Evolutionary conservation across 1,140 invertebrate genomes (phyloP), one percentile per base, ranked within the genome.

Genomic region (Plectrocnemia conspersa): DNA sequence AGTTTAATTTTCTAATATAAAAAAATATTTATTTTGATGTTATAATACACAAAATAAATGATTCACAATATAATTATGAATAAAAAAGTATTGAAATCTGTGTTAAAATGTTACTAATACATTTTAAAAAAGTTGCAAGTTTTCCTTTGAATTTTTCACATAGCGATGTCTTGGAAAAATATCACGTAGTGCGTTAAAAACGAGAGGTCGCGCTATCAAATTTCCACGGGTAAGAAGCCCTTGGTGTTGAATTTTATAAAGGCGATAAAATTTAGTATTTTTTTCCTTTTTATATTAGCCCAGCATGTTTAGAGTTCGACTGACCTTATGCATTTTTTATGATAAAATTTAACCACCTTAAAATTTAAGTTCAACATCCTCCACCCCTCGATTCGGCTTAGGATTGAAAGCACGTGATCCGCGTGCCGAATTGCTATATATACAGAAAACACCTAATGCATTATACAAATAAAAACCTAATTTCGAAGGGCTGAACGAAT

Each of bases 311-410:
- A 56, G 45, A 40, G 38, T n/a, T 27, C 15, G 25, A 45, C 22
- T 45, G 25, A 19, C 52, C 41, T 54, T 27, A 15, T 33, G 19
- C 24, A 36, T 38, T 41, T 42, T 56, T 50, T 42, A 32, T 21
- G 54, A 36, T 56, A 25, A 44, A 59, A 59, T 52, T 55, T 40
- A 46, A 46, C 45, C 33, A 25, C 38, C 44, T 59, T 56, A 45
- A 59, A 59, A 59, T 55, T 54, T 54, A 41, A 59, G 52, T 44
- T 54, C 44, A 32, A 35, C 29, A 23, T 40, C 40, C 21, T 38
- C n/a, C 7, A 9, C 44, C 10, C 27, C 25, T 6, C 36, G 27
- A 15, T 15, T 25, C 23, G 15, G 15, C 15, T 7, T 38, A n/a
- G 23, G 38, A 44, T 53, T 60, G 35, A 49, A 40, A 35, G 25